Evolutionary conservation across 2,888 invertebrate genomes (phyloP).

Genomic region (Dicroscelio sp.): DNA sequence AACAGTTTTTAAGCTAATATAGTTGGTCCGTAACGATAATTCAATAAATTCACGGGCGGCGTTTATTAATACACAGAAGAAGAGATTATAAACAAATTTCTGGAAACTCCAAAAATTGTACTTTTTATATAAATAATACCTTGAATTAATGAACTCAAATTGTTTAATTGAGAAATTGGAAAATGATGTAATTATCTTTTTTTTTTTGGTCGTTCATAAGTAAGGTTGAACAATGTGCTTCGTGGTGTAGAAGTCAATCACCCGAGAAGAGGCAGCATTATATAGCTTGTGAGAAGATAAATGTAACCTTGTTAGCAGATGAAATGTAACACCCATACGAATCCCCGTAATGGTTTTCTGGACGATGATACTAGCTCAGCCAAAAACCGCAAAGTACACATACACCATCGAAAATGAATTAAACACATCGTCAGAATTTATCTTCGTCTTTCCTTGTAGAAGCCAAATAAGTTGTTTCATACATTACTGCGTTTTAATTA

Average conservation of each 20-base stretch:
- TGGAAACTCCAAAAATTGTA: too few species aligned
- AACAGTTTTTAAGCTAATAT: too few species aligned
- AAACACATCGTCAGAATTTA: background rate
- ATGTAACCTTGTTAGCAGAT: constrained; percentile 64
- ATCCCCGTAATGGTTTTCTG: constrained; percentile 53
- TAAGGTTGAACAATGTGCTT: background rate
- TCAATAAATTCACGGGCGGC: too few species aligned
- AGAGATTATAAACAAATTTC: too few species aligned
- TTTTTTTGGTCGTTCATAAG: too few species aligned
- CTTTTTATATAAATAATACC: too few species aligned
- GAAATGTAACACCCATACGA: constrained; percentile 59
- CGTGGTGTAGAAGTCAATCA: constrained; percentile 39
- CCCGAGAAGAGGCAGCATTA: constrained; percentile 22
- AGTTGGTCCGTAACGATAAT: too few species aligned
- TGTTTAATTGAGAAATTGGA: too few species aligned
- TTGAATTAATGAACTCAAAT: too few species aligned
- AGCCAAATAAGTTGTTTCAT: too few species aligned
- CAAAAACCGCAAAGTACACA: constrained; percentile 54
- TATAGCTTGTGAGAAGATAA: constrained; percentile 52
- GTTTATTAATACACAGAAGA: too few species aligned
- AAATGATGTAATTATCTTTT: constrained; percentile 8
- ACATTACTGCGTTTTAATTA: too few species aligned
- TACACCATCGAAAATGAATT: constrained; percentile 20
- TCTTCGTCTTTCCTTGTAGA: background rate
- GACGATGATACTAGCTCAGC: constrained; percentile 43